phyloP scores from a whole-genome alignment of 1,140 invertebrate genomes.

The Aphidius ervi region DNA sequence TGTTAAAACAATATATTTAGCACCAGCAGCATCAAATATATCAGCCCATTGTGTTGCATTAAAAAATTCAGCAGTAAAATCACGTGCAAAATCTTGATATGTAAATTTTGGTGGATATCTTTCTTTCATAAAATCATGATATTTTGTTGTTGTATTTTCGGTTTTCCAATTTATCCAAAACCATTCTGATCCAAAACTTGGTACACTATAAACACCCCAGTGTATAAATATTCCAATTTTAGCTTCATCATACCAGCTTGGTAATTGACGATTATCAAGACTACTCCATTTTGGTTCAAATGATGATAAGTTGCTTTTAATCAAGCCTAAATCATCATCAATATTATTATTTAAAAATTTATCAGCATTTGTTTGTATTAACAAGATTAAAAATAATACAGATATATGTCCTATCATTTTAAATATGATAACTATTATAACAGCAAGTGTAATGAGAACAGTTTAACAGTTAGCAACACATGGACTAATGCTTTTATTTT shows the following conservation, averaged over 20 bases:
- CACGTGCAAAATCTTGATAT: conserved; percentile 81
- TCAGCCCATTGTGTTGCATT: conserved; percentile 73
- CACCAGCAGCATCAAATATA: conserved; percentile 71
- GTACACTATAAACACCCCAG: conserved; percentile 90
- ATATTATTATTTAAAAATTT: neutral
- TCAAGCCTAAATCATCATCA: neutral
- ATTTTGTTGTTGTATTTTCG: conserved; percentile 43
- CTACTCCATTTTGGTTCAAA: conserved; percentile 70
- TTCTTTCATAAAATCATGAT: conserved; percentile 65
- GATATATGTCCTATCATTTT: too few relatives aligned
- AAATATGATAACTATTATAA: too few relatives aligned
- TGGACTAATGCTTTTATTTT: too few relatives aligned
- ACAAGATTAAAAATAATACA: too few relatives aligned
- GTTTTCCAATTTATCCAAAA: conserved; percentile 79
- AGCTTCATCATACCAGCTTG: conserved; percentile 82
- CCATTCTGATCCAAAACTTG: conserved; percentile 81
- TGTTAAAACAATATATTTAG: conserved; percentile 85
- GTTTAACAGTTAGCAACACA: too few relatives aligned
- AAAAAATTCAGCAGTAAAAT: conserved; percentile 81
- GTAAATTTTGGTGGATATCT: conserved; percentile 76
- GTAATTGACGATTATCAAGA: conserved; percentile 76
- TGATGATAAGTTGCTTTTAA: neutral
- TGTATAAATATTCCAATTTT: conserved; percentile 93
- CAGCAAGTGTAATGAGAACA: too few relatives aligned
- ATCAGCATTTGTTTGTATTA: neutral